A percentile compares a stretch with the other conserved stretches of the same genome.
Evolutionary conservation across 53 echinoderm and acorn worm genomes (phyloP).

Genomic region (Patiria pectinifera): DNA sequence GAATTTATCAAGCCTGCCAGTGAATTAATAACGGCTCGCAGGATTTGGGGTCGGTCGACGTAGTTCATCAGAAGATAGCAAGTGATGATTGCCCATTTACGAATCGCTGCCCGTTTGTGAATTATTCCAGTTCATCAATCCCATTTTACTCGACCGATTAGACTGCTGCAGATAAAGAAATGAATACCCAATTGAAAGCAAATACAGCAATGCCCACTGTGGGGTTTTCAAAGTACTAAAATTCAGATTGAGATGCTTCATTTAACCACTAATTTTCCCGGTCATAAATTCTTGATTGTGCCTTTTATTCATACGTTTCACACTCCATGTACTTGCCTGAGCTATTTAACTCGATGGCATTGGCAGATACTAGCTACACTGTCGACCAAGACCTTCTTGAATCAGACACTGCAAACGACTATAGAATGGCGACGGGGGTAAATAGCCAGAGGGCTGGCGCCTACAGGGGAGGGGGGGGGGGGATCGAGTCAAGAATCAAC

Average conservation of each 20-base stretch:
- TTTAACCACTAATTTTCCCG: too few relatives aligned
- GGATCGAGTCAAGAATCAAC: not conserved
- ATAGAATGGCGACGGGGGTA: not conserved
- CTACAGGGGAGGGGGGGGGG: not conserved
- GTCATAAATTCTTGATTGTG: too few relatives aligned
- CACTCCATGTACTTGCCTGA: not conserved
- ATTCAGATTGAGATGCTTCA: too few relatives aligned
- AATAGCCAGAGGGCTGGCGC: constrained; percentile 51
- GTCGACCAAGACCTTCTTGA: not conserved
- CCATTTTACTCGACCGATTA: not conserved
- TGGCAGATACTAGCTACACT: not conserved
- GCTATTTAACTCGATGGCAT: too few relatives aligned
- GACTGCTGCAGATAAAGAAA: too few relatives aligned
- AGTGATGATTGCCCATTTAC: not conserved
- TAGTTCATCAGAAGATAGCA: not conserved
- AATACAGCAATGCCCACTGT: too few relatives aligned
- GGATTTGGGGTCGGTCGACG: not conserved
- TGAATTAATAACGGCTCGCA: not conserved
- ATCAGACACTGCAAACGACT: not conserved
- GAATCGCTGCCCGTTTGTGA: not conserved
- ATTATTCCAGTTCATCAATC: not conserved
- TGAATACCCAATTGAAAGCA: too few relatives aligned
- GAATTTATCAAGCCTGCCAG: not conserved
- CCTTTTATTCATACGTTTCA: too few relatives aligned
- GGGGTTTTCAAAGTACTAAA: too few relatives aligned